phyloP scores from a whole-genome alignment of 2,888 invertebrate species.

The Portevinia maculata region DNA sequence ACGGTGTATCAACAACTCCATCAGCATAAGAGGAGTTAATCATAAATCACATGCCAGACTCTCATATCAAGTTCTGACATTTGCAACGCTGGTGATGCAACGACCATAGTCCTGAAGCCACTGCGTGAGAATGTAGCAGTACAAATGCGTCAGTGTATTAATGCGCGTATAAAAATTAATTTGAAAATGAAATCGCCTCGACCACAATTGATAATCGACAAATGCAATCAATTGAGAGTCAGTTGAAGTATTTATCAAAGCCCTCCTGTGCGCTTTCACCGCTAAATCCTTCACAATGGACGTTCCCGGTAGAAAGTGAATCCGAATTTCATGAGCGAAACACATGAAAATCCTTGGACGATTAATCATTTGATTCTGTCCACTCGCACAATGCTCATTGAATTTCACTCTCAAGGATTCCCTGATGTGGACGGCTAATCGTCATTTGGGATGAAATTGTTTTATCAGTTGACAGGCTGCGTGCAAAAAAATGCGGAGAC shows the following conservation, averaged over 20 bases:
- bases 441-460: constrained; percentile 40
- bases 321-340: constrained; percentile 14
- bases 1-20: constrained; percentile 1
- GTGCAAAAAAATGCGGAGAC: constrained; percentile 2
- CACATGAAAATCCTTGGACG: constrained; percentile 40
- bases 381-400: constrained; percentile 39
- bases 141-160: constrained; percentile 22
- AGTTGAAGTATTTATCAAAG: constrained; percentile 57
- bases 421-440: constrained; percentile 20
- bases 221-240: constrained; percentile 69
- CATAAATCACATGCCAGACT: constrained; percentile 64
- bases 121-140: not conserved
- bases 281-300: constrained; percentile 8
- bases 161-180: constrained; percentile 61
- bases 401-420: constrained; percentile 20
- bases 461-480: constrained; percentile 61
- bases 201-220: constrained; percentile 70
- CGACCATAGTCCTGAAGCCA: constrained; percentile 22
- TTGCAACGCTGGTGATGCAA: not conserved
- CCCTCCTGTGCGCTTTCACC: constrained; percentile 9
- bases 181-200: constrained; percentile 69
- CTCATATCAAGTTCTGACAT: constrained; percentile 22
- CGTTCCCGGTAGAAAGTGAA: constrained; percentile 32
- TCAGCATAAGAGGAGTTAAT: constrained; percentile 57
- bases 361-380: constrained; percentile 56